A percentile compares a stretch with the other conserved stretches of the same genome.
Conservation (phyloP, 2,113 vertebrate genomes). For the Rhizomys pruinosus region DNA sequence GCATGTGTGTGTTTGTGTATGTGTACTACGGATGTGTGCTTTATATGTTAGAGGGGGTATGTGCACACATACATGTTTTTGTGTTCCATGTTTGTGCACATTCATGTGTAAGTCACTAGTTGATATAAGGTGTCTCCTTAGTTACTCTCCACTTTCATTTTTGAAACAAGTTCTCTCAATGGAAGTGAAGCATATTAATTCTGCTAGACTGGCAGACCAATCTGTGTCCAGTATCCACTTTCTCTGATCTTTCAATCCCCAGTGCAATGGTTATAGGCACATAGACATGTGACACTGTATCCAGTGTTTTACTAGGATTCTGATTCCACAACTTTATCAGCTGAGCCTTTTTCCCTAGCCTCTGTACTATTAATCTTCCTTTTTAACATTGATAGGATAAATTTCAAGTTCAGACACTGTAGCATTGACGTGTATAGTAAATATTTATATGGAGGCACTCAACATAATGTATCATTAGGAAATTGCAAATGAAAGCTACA, state of each 20-base stretch:
- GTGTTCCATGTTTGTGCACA: not conserved
- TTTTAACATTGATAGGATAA: not conserved
- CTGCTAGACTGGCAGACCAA: not conserved
- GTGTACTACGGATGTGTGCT: not conserved
- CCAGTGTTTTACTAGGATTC: not conserved
- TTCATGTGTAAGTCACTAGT: not conserved
- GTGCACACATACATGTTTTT: not conserved
- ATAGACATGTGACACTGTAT: not conserved
- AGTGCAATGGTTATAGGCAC: not conserved
- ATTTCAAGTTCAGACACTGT: not conserved
- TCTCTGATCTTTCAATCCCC: not conserved
- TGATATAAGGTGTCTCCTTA: not conserved
- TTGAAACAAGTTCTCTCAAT: not conserved
- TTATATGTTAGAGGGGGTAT: not conserved
- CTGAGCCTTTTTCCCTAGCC: not conserved
- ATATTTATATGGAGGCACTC: not conserved
- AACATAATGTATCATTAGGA: not conserved
- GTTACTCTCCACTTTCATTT: not conserved
- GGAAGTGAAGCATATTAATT: not conserved
- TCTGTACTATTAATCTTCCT: not conserved
- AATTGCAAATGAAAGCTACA: not conserved
- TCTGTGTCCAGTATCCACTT: not conserved
- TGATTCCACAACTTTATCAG: not conserved
- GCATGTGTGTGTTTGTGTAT: not conserved
- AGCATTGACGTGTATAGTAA: not conserved